A percentile compares a stretch with the other conserved stretches of the same genome.
Evolutionary conservation across 2,888 invertebrate genomes (phyloP).

Genomic region (Isoperla grammatica): DNA sequence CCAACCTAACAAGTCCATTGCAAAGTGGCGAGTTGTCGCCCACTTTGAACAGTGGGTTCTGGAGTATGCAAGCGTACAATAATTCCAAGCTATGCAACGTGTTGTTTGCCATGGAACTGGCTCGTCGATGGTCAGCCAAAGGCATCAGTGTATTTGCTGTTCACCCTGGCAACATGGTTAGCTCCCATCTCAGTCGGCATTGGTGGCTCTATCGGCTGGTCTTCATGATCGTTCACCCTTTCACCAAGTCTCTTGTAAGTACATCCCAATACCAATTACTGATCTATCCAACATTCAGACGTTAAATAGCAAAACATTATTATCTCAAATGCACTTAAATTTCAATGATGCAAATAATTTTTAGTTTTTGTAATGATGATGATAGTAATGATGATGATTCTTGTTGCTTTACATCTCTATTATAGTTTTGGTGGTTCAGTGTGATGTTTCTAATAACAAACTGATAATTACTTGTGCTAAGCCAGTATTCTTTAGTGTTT

Average conservation of each 20-base stretch:
- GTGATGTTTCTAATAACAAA: too few relatives aligned
- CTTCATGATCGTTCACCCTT: slow-evolving; percentile 80
- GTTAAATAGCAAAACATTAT: not conserved
- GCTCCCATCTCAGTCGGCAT: slow-evolving; percentile 64
- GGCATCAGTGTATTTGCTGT: slow-evolving; percentile 71
- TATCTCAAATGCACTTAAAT: not conserved
- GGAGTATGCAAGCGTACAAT: slow-evolving; percentile 83
- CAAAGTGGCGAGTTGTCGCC: slow-evolving; percentile 53
- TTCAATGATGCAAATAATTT: not conserved
- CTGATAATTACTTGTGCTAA: too few relatives aligned
- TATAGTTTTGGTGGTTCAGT: too few relatives aligned
- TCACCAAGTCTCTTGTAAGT: slow-evolving; percentile 87
- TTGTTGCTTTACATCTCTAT: too few relatives aligned
- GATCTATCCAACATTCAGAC: not conserved
- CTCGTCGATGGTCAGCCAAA: slow-evolving; percentile 59
- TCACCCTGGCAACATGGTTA: slow-evolving; percentile 92
- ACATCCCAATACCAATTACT: not conserved
- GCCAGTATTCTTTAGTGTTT: too few relatives aligned
- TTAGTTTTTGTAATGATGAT: too few relatives aligned
- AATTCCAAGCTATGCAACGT: slow-evolving; percentile 84
- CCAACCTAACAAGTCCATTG: slow-evolving; percentile 45
- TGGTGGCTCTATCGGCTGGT: slow-evolving; percentile 80
- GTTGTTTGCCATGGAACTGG: slow-evolving; percentile 72
- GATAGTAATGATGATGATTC: too few relatives aligned
- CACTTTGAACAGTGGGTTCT: slow-evolving; percentile 58